Evolutionary conservation across 2,113 vertebrate species (phyloP).

Genomic region (Lethenteron camtschaticum): DNA sequence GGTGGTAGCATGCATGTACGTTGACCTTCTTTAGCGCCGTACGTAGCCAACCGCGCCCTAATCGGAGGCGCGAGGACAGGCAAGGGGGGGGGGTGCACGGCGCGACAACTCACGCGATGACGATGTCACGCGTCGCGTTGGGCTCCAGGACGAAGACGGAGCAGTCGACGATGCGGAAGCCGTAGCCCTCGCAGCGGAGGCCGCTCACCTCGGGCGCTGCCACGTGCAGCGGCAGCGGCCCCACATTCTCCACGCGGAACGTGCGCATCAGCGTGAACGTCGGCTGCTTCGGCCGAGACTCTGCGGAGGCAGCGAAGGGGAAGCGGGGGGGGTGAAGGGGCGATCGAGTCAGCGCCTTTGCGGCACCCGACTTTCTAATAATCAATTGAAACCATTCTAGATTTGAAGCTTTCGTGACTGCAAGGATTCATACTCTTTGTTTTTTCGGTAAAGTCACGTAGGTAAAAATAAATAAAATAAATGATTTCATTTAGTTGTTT

Average conservation of each 20-base stretch:
- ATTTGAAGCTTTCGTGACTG: too few relatives aligned
- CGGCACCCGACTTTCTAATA: too few relatives aligned
- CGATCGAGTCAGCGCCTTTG: too few relatives aligned
- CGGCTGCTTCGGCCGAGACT: conserved; percentile 60
- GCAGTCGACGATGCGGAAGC: conserved; percentile 94
- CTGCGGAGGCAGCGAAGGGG: conserved; percentile 19
- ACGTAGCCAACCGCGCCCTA: too few relatives aligned
- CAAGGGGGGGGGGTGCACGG: neutral
- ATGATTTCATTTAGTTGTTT: too few relatives aligned
- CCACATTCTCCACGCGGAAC: conserved; percentile 80
- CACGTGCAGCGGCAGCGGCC: conserved; percentile 57
- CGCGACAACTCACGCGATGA: conserved; percentile 56
- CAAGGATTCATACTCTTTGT: too few relatives aligned
- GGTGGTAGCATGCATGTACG: too few relatives aligned
- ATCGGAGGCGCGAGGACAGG: neutral
- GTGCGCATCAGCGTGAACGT: conserved; percentile 74
- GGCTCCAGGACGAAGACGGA: conserved; percentile 73
- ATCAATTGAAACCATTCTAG: too few relatives aligned
- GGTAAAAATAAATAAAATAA: too few relatives aligned
- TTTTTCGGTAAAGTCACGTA: too few relatives aligned
- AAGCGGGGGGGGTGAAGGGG: too few relatives aligned
- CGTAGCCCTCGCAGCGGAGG: conserved; percentile 70
- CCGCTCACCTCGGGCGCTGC: conserved; percentile 67
- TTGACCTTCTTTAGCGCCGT: too few relatives aligned
- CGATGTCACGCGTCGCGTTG: conserved; percentile 76